Base-by-base conservation (phyloP, 2,113 vertebrate genomes). In the Istiophorus platypterus region DNA sequence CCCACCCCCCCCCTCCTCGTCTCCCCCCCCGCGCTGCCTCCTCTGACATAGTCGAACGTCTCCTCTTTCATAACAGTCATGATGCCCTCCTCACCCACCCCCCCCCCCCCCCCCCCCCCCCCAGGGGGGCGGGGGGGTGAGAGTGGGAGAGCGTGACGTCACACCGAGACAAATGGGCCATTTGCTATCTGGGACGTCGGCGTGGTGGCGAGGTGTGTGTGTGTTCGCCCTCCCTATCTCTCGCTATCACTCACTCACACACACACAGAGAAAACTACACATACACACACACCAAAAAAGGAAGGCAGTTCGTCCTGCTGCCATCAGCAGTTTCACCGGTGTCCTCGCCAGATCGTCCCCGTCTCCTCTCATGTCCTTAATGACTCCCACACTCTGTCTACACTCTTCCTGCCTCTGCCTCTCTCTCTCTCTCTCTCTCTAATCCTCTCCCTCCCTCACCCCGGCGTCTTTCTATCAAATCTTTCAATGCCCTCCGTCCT, bases 271-370 rank as follows among this genome's bases (percentile, higher is more conserved):
- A n/a, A n/a, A n/a, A n/a, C n/a, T n/a, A 59, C 13, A 51, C 31
- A 74, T 7, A 59, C 31, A 56, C 42, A 26, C 31, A 59, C 24
- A 51, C 8, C 41, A 0, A 61, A 22, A 74, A 31, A 39, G 56
- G 51, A 73, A 73, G 65, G 68, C 22, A 0, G 64, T 1, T 31
- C 54, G 78, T 91, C 70, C 82, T 80, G 88, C 86, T 61, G 62
- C 58, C 86, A 86, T 91, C 92, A 92, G 90, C 89, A 92, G 72
- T 93, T 93, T 92, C 68, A 29, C 77, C n/a, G 34, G 58, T 52
- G 89, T 87, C 84, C 85, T 91, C 85, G 47, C 85, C 87, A 86
- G 72, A 85, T 76, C 17, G 78, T 82, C 78, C 79, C 85, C 0
- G 63, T 86, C 89, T 89, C 76, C 86, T 76, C 87, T 76, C 67